Percentiles rank a stretch among this genome's conserved stretches.
phyloP scores from a whole-genome alignment of 2,888 invertebrate species.

The Caenorhabditis auriculariae region DNA sequence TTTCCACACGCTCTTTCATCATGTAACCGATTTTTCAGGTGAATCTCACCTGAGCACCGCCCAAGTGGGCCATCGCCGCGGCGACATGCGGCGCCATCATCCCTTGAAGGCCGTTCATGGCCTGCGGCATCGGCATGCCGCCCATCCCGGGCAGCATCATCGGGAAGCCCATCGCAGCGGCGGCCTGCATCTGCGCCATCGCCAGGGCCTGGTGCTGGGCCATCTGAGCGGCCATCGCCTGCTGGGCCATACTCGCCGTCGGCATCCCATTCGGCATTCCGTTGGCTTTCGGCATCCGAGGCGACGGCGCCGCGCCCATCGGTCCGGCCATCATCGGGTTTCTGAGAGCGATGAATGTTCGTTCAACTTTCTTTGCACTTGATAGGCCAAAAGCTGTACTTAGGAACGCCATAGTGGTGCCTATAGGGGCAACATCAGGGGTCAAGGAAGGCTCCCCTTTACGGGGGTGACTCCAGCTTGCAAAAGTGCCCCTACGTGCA shows the following conservation, averaged over 20 bases:
- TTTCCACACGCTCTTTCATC: too few species aligned
- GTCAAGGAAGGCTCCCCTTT: too few species aligned
- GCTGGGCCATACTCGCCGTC: slow-evolving; percentile 7
- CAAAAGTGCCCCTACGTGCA: too few species aligned
- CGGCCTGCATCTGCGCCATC: slow-evolving; percentile 20
- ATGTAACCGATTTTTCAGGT: too few species aligned
- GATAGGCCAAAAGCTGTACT: too few species aligned
- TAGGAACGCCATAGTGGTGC: too few species aligned
- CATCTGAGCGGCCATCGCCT: slow-evolving; percentile 14
- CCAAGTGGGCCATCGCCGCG: slow-evolving; percentile 9
- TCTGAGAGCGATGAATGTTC: slow-evolving; percentile 3
- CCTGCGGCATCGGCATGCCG: too few species aligned
- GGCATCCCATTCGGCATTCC: slow-evolving; percentile 10
- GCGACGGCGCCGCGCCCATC: slow-evolving; percentile 10
- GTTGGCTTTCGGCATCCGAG: slow-evolving; percentile 9
- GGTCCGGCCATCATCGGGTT: slow-evolving; percentile 20
- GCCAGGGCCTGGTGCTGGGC: slow-evolving; percentile 15
- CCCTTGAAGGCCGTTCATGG: too few species aligned
- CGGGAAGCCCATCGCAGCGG: slow-evolving; percentile 1
- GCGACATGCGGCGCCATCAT: slow-evolving; percentile 8
- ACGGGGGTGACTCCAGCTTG: too few species aligned
- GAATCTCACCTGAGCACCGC: too few species aligned
- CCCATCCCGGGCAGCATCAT: slow-evolving; percentile 23
- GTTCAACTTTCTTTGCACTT: neutral
- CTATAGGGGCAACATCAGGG: too few species aligned